Base-by-base conservation (phyloP, 1,140 invertebrate genomes). In the Sitobion miscanthi region DNA sequence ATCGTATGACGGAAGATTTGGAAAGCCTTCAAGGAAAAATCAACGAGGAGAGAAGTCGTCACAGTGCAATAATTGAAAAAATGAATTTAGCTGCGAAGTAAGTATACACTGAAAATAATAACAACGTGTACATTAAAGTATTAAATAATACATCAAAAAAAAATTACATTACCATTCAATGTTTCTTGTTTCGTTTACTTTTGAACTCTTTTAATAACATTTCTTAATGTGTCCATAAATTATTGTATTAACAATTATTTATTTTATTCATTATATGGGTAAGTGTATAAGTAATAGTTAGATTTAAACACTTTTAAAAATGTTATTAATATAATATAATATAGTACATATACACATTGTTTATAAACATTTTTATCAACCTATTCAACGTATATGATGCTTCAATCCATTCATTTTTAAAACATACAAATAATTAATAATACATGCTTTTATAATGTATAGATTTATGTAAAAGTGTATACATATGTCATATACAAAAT, bases 1-100 rank as follows among this genome's bases (percentile, higher is more conserved):
- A 97, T 57, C 97, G 97, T 95, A 96, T 97, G 94, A 96, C 97
- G 95, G 96, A 96, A 9, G 96, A 97, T 47, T 95, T 98, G 0
- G 96, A 97, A 90, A 96, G 95, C 45, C 97, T 97, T 96, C 97
- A 97, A 94, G 95, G 95, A 20, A 96, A 96, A 95, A 97, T 97
- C 93, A 96, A 96, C 49, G 96, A 96, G 0, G 97, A 98, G 95
- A 96, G 97, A 94, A 96, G 97, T 86, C 95, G 97, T 9, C 96
- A 97, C 94, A 96, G 95, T 77, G 95, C 96, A 21, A 96, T 97
- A 94, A 96, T 97, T 89, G 96, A 96, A 94, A 97, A 97, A 94
- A 96, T 97, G 94, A 96, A 96, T 17, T 96, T 96, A 45, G 97
- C 97, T 93, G 96, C 96, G 17, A 94, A 93, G 94, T 94, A 86